Evolutionary conservation across 1,140 invertebrate genomes (phyloP).

Genomic region (Pseudomyrmex concolor): DNA sequence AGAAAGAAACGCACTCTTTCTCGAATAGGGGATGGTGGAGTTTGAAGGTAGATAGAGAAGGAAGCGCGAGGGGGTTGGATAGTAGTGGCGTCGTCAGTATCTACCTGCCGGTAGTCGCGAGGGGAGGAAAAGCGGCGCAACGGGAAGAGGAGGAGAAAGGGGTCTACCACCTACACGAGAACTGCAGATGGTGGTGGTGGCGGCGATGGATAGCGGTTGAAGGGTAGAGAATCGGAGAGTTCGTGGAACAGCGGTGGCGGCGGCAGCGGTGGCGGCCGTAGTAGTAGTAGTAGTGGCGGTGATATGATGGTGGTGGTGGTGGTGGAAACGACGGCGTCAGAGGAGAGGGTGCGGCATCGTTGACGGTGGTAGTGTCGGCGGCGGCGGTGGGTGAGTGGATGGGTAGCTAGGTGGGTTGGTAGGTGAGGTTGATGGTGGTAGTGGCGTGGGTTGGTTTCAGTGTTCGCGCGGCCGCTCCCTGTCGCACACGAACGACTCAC

Average conservation of each 20-base stretch:
- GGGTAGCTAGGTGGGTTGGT: slow-evolving; percentile 58
- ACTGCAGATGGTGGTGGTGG: slow-evolving; percentile 54
- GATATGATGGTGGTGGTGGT: slow-evolving; percentile 64
- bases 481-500: slow-evolving; percentile 78
- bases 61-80: slow-evolving; percentile 49
- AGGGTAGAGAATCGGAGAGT: slow-evolving; percentile 68
- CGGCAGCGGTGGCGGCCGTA: slow-evolving; percentile 24
- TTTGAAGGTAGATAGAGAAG: slow-evolving; percentile 64
- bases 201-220: slow-evolving; percentile 71
- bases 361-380: slow-evolving; percentile 52
- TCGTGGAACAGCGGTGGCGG: slow-evolving; percentile 46
- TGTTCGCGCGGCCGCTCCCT: slow-evolving; percentile 84
- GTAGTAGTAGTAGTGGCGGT: slow-evolving; percentile 49
- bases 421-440: slow-evolving; percentile 66
- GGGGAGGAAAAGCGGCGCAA: slow-evolving; percentile 19
- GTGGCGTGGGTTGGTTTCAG: slow-evolving; percentile 77
- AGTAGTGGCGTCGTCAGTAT: slow-evolving; percentile 68
- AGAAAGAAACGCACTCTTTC: slow-evolving; percentile 58
- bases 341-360: slow-evolving; percentile 64
- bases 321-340: slow-evolving; percentile 64
- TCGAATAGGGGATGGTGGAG: slow-evolving; percentile 56
- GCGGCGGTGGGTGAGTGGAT: slow-evolving; percentile 55
- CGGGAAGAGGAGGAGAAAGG: slow-evolving; percentile 10
- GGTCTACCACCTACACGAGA: slow-evolving; percentile 55
- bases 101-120: slow-evolving; percentile 71